Evolutionary conservation across 2,797 vertebrate genomes (phyloP).

Genomic region (Typhlichthys subterraneus): DNA sequence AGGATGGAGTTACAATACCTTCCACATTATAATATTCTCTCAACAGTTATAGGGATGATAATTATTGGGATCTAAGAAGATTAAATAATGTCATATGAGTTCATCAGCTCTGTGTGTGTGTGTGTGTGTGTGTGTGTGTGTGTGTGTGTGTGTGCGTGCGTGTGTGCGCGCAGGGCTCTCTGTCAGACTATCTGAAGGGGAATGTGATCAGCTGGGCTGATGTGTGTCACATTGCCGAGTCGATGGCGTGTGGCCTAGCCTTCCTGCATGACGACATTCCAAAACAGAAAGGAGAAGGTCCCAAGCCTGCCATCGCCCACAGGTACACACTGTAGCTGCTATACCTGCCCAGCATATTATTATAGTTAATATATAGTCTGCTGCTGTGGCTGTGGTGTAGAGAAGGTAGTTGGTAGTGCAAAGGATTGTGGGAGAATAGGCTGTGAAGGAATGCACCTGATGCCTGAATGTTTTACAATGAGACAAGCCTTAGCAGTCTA

Average conservation of each 20-base stretch:
- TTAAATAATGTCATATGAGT: background rate
- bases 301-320: slow-evolving; percentile 95
- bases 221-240: slow-evolving; percentile 89
- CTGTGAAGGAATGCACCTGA: too few species aligned
- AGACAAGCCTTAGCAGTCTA: too few species aligned
- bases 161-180: slow-evolving; percentile 82
- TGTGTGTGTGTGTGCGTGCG: slow-evolving; percentile 10
- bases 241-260: slow-evolving; percentile 89
- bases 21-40: too few species aligned
- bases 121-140: background rate
- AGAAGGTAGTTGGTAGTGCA: too few species aligned
- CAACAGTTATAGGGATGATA: too few species aligned
- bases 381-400: too few species aligned
- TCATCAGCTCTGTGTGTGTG: slow-evolving; percentile 3
- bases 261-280: slow-evolving; percentile 94
- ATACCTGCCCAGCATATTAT: background rate
- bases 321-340: slow-evolving; percentile 71
- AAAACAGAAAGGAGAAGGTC: slow-evolving; percentile 86
- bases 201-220: slow-evolving; percentile 89
- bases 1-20: background rate
- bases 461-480: too few species aligned
- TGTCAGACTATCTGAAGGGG: slow-evolving; percentile 93
- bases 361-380: too few species aligned
- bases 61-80: too few species aligned
- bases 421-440: too few species aligned